A percentile compares a stretch with the other conserved stretches of the same genome.
Conservation (phyloP, 2,113 vertebrate genomes). For the mouse (Mus musculus) region GRCm39 chr9:42773001-42773500, state of each 20-base stretch:
- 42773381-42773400: no score
- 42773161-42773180: background rate
- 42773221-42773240: no score
- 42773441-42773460: background rate
- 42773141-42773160: background rate
- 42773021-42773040: conserved; percentile 61
- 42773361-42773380: no score
- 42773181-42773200: background rate
- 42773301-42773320: rapidly evolving
- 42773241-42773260: rapidly evolving
- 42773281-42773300: rapidly evolving
- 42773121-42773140: background rate
- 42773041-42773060: conserved; percentile 43
- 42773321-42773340: rapidly evolving
- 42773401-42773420: rapidly evolving
- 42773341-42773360: no score
- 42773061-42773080: background rate
- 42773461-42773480: background rate
- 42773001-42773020: conserved; percentile 84
- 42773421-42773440: no score
- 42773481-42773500: background rate
- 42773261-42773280: background rate
- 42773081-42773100: background rate
- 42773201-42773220: background rate
- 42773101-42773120: background rate